phyloP scores from a whole-genome alignment of 2,113 vertebrate species.

The Cisticola juncidis region DNA sequence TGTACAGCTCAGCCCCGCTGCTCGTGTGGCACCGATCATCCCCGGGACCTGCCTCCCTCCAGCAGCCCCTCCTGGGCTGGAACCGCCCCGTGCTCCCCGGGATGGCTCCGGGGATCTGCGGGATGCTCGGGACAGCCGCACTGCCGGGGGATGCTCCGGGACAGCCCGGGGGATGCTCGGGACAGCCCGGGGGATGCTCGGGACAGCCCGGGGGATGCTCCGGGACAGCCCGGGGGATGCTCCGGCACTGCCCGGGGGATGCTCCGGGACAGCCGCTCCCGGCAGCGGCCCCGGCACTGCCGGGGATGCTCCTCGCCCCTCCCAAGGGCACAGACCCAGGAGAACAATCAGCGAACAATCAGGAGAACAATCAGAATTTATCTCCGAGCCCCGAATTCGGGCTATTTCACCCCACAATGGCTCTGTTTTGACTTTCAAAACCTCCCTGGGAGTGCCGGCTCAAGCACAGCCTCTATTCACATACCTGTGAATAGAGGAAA shows the following conservation, averaged over 20 bases:
- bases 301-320: neutral
- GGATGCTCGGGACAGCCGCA: accelerated
- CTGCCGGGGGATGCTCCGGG: neutral
- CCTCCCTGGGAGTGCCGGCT: neutral
- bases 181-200: neutral
- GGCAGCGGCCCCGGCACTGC: accelerated
- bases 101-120: no score
- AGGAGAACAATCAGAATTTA: neutral
- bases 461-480: neutral
- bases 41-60: no score
- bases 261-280: neutral
- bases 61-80: no score
- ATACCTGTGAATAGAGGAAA: neutral
- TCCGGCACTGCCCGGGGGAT: no score
- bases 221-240: no score
- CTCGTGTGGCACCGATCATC: no score
- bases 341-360: neutral
- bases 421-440: neutral
- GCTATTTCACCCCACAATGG: neutral
- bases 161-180: no score
- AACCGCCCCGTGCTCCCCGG: no score
- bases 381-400: neutral
- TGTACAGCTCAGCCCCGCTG: no score
- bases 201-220: no score
- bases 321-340: neutral